Conservation (phyloP, 2,888 invertebrate genomes). For the Phania funesta region DNA sequence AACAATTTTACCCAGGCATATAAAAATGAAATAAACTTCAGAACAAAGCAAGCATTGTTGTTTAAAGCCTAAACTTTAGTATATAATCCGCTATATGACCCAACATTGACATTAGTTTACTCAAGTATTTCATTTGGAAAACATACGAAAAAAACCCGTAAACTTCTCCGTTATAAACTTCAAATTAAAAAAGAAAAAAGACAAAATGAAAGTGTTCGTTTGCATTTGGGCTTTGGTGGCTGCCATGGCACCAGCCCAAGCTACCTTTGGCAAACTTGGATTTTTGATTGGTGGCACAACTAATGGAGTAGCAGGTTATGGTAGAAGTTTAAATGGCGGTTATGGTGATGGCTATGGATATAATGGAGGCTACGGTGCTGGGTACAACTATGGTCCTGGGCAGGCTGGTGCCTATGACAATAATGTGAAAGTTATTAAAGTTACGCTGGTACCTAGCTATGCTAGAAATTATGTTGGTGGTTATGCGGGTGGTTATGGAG, state of each 20-base stretch:
- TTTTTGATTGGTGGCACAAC: conserved; percentile 68
- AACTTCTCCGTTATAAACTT: too few relatives aligned
- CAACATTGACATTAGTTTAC: conserved; percentile 67
- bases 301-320: conserved; percentile 39
- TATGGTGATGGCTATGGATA: conserved; percentile 50
- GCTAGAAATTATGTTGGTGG: conserved; percentile 42
- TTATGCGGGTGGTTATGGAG: conserved; percentile 27
- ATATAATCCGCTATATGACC: conserved; percentile 55
- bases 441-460: conserved; percentile 71
- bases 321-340: conserved; percentile 35
- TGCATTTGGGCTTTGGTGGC: conserved; percentile 50
- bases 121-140: conserved; percentile 56
- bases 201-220: conserved; percentile 69
- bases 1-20: conserved; percentile 50
- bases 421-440: conserved; percentile 74
- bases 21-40: conserved; percentile 3
- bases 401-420: conserved; percentile 65
- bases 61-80: conserved; percentile 15
- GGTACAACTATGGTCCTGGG: conserved; percentile 58
- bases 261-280: conserved; percentile 74
- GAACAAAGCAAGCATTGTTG: conserved; percentile 58
- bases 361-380: conserved; percentile 44
- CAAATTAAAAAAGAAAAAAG: background rate
- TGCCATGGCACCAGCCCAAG: conserved; percentile 67
- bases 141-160: conserved; percentile 14